Base-by-base conservation (phyloP, 2,888 invertebrate genomes). In the Chrysina gloriosa region DNA sequence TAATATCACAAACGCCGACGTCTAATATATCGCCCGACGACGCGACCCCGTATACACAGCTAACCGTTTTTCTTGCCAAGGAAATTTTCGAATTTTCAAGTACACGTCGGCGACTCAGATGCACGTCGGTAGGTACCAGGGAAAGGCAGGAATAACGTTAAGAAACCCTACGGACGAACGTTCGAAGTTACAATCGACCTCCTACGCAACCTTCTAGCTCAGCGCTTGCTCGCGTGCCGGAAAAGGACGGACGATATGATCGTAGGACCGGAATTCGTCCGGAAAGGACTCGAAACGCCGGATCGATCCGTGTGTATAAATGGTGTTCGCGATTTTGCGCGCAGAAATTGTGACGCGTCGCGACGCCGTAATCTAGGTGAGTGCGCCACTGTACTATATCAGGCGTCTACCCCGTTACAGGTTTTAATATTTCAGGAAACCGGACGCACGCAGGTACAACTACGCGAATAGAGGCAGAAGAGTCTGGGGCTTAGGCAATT, bases 291-390 rank as follows among this genome's bases (percentile, higher is more conserved):
- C 19, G 58, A 23, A 61, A 14, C 58, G n/a, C n/a, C n/a, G n/a
- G n/a, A 61, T 61, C 58, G 58, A 61, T 61, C 52, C 58, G 42
- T 27, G 45, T 61, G 39, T 61, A 19, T 25, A 25, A 19, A 19
- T 39, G 42, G 14, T 61, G 39, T 58, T 25, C 42, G 27, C 23
- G 58, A 61, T 42, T 42, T 61, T 61, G 58, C 58, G 58, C 58
- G 58, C 42, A 16, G 36, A n/a, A 11, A 42, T 25, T 25, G 25
- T 27, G 27, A 27, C 27, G 48, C 48, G 48, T 5, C 48, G 23
- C 48, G 48, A 42, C 58, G 58, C 9, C 42, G 58, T 61, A 61
- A 39, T 42, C 25, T 61, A 61, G 58, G 58, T 61, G 27, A 61
- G 42, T 61, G 58, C 58, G 58, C 42, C 58, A 61, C 42, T 42